Conservation (phyloP, 2,888 invertebrate genomes). For the Acronicta psi region DNA sequence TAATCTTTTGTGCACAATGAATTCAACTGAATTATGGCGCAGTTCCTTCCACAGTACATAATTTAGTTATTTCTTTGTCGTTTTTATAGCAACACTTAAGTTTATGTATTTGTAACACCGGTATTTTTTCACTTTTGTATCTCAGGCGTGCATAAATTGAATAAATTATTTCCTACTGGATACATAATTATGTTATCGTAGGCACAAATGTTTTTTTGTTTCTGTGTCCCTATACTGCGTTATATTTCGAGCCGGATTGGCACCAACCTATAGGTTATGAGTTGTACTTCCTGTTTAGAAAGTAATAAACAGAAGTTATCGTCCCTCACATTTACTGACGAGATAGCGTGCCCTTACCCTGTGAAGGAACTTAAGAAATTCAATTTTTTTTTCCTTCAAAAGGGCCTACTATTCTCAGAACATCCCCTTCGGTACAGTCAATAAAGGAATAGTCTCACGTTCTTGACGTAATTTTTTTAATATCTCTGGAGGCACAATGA, state of each 20-base stretch:
- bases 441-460: slow-evolving; percentile 32
- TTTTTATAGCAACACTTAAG: background rate
- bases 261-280: slow-evolving; percentile 7
- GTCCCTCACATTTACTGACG: slow-evolving; percentile 26
- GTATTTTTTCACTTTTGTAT: background rate
- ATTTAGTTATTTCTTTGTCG: background rate
- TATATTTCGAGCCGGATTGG: background rate
- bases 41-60: slow-evolving; percentile 4
- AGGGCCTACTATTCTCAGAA: slow-evolving; percentile 15
- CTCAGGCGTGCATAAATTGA: background rate
- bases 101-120: slow-evolving; percentile 1
- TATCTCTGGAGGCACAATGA: slow-evolving; percentile 17
- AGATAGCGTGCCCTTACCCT: slow-evolving; percentile 32
- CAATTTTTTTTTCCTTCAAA: slow-evolving; percentile 27
- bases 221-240: background rate
- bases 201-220: background rate
- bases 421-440: slow-evolving; percentile 34
- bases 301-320: slow-evolving; percentile 34
- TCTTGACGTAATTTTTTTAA: slow-evolving; percentile 29
- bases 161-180: slow-evolving; percentile 1
- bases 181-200: background rate
- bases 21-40: slow-evolving; percentile 11
- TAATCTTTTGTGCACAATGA: slow-evolving; percentile 16
- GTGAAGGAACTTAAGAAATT: slow-evolving; percentile 47
- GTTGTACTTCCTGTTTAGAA: slow-evolving; percentile 17